These are phyloP conservation scores for Chlamydotis undulata DNA, from an alignment of 2,113 vertebrate species.

Conservation along the genomic window DNA sequence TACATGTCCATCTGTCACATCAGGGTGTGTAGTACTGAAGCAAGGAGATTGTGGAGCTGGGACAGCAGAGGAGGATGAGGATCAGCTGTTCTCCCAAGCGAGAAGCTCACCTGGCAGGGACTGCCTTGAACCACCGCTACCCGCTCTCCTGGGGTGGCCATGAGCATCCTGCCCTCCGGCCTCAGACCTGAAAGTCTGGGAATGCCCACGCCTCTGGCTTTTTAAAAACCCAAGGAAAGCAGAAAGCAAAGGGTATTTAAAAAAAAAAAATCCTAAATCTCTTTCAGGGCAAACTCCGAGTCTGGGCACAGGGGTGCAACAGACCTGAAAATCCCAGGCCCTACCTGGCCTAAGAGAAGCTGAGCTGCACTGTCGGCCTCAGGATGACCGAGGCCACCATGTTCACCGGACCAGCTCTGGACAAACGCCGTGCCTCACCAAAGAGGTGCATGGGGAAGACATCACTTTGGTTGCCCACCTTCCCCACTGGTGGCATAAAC, in stretches of 20 bases:
- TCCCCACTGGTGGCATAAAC: neutral
- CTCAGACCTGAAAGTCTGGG: neutral
- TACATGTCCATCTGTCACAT: neutral
- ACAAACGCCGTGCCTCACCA: fast-evolving
- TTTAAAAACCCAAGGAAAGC: neutral
- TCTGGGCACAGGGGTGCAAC: neutral
- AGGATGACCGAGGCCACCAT: fast-evolving
- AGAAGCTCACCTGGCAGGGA: neutral
- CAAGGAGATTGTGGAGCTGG: neutral
- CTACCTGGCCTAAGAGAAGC: neutral
- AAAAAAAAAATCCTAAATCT: neutral
- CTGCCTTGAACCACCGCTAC: neutral
- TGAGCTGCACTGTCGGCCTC: neutral
- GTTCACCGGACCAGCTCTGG: neutral
- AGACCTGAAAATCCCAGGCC: neutral
- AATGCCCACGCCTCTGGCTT: neutral
- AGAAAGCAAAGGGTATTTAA: neutral
- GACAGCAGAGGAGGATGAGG: neutral
- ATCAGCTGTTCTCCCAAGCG: neutral
- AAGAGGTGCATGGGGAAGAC: neutral
- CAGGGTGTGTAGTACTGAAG: neutral
- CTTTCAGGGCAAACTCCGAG: neutral
- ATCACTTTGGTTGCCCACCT: neutral
- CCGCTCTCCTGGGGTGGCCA: neutral
- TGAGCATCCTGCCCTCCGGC: neutral